Percentiles rank a stretch among this genome's conserved stretches.
These are phyloP conservation scores for Apodemus agrarius DNA, from an alignment of 2,797 vertebrate genomes.

Conservation along the genomic window DNA sequence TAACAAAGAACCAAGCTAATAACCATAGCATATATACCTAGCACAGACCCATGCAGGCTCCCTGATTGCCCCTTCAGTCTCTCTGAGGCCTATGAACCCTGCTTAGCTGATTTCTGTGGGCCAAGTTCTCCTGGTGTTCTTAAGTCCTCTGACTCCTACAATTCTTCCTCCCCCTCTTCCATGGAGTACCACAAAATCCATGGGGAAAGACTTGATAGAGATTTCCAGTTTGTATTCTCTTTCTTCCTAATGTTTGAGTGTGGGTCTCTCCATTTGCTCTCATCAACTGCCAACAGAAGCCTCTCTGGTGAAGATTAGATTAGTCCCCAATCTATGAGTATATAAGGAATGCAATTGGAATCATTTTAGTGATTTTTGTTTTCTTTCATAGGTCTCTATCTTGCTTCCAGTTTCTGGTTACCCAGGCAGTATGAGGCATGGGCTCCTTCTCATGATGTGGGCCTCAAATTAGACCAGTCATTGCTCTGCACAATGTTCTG, in stretches of 20 bases:
- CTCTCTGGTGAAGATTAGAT: background rate
- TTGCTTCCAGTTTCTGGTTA: background rate
- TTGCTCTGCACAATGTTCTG: background rate
- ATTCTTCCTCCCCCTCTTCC: background rate
- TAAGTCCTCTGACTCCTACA: background rate
- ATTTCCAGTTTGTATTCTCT: background rate
- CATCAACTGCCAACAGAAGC: background rate
- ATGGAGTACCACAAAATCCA: background rate
- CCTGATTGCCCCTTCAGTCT: background rate
- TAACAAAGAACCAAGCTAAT: background rate
- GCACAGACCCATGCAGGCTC: background rate
- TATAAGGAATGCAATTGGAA: background rate
- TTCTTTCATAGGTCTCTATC: background rate
- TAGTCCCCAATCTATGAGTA: background rate
- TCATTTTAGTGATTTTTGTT: background rate
- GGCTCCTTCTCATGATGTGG: background rate
- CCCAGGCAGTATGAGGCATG: background rate
- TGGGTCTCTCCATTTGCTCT: background rate
- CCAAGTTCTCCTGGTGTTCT: background rate
- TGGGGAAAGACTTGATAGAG: background rate
- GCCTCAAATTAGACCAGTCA: background rate
- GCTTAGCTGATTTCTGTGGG: background rate
- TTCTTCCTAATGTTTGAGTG: background rate
- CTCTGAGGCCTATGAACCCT: background rate
- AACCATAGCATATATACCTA: background rate